phyloP scores from a whole-genome alignment of 1,140 invertebrate genomes.

The Helicoverpa armigera region DNA sequence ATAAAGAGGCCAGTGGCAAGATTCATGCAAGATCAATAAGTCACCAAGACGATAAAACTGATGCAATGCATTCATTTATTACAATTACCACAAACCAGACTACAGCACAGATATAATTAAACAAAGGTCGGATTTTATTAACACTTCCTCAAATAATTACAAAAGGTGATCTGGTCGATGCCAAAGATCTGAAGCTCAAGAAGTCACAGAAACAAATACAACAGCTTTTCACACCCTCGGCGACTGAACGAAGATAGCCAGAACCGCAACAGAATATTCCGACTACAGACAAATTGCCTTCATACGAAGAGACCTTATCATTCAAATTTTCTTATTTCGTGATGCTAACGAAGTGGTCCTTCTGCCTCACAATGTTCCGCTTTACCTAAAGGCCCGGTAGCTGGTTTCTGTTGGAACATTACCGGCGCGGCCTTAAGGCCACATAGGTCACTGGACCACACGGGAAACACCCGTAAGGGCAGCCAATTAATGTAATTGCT shows the following conservation, averaged over 20 bases:
- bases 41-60: background rate
- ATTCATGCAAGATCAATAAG: background rate
- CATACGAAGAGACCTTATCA: no score
- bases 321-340: no score
- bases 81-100: background rate
- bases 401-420: slow-evolving; percentile 5
- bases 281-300: no score
- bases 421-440: slow-evolving; percentile 10
- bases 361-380: background rate
- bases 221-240: no score
- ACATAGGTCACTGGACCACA: slow-evolving; percentile 23
- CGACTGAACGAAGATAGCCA: no score
- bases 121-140: no score
- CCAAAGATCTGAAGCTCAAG: no score
- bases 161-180: no score
- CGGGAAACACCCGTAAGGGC: slow-evolving; percentile 25
- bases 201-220: no score
- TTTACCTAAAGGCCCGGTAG: slow-evolving; percentile 7
- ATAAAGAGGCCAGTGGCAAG: background rate
- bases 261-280: no score
- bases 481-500: slow-evolving; percentile 12
- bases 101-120: no score
- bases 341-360: slow-evolving; percentile 5
- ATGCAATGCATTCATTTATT: background rate
- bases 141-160: no score